Conservation (phyloP, 2,797 vertebrate species). For the Chelonia mydas region DNA sequence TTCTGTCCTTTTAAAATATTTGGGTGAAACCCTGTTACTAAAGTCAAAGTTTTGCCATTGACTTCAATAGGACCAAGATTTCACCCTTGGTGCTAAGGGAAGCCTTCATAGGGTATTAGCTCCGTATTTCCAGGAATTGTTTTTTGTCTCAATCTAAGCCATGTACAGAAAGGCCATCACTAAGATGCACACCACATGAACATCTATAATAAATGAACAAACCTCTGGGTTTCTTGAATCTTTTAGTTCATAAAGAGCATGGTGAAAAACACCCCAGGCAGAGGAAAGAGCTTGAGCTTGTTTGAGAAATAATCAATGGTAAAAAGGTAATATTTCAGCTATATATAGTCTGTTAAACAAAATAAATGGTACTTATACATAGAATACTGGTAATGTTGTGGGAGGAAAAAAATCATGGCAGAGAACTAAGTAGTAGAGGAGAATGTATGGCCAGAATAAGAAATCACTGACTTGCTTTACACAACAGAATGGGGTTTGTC, state of each 20-base stretch:
- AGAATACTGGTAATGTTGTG: not conserved
- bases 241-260: not conserved
- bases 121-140: not conserved
- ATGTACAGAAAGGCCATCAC: not conserved
- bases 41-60: not conserved
- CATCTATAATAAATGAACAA: not conserved
- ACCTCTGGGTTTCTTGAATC: accelerated
- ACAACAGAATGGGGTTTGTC: not conserved
- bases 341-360: not conserved
- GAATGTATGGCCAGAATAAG: not conserved
- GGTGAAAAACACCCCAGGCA: not conserved
- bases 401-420: not conserved
- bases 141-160: not conserved
- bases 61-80: not conserved
- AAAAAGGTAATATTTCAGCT: not conserved
- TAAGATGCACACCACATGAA: not conserved
- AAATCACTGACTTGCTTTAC: accelerated
- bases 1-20: not conserved
- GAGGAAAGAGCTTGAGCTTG: not conserved
- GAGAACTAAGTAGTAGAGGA: not conserved
- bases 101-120: not conserved
- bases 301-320: not conserved
- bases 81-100: not conserved
- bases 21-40: not conserved
- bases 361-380: not conserved